Evolutionary conservation across 2,888 invertebrate genomes (phyloP), one percentile per base, ranked within the genome.

Genomic region (Ophion costatus): DNA sequence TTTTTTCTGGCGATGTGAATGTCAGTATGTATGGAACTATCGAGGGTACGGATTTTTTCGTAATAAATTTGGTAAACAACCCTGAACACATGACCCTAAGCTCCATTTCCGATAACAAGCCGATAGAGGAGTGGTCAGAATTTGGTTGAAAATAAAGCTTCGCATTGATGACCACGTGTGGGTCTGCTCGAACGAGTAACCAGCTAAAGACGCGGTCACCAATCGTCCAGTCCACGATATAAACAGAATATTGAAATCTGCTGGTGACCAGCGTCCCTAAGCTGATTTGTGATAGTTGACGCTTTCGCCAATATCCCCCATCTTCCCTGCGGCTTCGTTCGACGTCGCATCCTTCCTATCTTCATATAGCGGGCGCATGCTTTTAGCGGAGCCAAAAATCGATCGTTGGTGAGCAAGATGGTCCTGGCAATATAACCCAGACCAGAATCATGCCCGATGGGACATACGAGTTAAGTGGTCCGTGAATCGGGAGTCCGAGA

Each of bases 401-500:
- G 83, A 87, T 86, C 81, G 81, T 76, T 80, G 51, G 71, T 57
- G 79, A 80, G 64, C 82, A 87, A 85, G 85, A 82, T 83, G 87
- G 85, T 85, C 79, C 63, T 66, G 81, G 84, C 86, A 86, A 87
- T 88, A 85, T 59, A 70, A 63, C 66, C 80, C 24, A 85, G 82
- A 85, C 67, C 79, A 84, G 85, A 87, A 82, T 82, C 70, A 73
- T 78, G 67, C 80, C 85, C 87, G 87, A 88, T 88, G 88, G 88
- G 89, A 87, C 87, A 87, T 83, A 11, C 77, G 85, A 87, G 89
- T 90, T 91, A 90, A 91, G 90, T 90, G 88, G 89, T 89, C 86
- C 81, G 84, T 76, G 84, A 51, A 80, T 82, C 81, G 80, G 67
- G 84, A 88, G 88, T 88, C 88, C 88, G 87, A 82, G 86, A 80